These are phyloP conservation scores for Ramazzottius varieornatus DNA, from an alignment of 2,888 invertebrate species.

Conservation along the genomic window DNA sequence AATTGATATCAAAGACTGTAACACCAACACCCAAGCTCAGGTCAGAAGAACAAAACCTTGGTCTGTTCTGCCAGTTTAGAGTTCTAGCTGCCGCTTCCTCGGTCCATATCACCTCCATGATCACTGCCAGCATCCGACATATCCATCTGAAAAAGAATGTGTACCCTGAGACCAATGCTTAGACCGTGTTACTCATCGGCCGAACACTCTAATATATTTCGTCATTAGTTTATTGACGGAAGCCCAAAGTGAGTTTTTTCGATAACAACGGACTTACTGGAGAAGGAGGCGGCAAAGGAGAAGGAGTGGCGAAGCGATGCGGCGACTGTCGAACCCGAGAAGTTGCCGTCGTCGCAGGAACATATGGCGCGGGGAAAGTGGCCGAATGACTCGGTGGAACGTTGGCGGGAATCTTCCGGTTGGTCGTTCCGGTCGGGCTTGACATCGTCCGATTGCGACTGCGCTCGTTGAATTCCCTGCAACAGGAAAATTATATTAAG, in stretches of 20 bases:
- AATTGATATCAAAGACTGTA: no score
- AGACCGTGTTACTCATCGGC: no score
- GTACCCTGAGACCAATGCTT: background rate
- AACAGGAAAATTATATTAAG: background rate
- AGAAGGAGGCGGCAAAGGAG: background rate
- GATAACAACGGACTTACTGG: background rate
- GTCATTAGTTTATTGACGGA: no score
- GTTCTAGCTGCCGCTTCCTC: no score
- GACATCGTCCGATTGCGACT: slow-evolving; percentile 2
- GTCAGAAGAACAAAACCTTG: no score
- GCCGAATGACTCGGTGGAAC: background rate
- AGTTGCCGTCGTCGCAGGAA: background rate
- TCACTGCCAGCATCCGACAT: background rate
- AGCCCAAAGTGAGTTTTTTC: no score
- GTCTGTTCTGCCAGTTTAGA: no score
- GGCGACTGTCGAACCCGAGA: background rate
- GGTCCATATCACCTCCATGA: slow-evolving; percentile 3
- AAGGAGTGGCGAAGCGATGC: background rate
- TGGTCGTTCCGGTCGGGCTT: background rate
- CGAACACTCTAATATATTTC: no score
- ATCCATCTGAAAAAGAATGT: background rate
- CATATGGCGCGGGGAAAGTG: background rate
- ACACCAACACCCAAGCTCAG: no score
- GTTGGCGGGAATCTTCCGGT: background rate
- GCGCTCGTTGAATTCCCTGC: background rate